Evolutionary conservation across 2,113 vertebrate genomes (phyloP), one percentile per base, ranked within the genome.

Genomic region (Leucoraja erinaceus): DNA sequence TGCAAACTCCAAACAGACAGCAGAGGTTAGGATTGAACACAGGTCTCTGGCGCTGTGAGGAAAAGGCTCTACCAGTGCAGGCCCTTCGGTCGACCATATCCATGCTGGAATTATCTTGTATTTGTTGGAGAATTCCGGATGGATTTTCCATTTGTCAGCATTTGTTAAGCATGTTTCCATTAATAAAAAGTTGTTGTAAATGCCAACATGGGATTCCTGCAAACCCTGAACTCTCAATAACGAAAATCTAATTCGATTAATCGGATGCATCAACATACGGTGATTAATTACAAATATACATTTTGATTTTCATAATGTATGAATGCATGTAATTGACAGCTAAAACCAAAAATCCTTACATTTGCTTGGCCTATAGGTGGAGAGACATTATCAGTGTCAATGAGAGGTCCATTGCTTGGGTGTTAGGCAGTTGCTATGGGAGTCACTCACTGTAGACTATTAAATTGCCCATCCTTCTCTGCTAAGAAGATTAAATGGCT

Each of bases 221-320:
- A 47, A 31, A 91, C 66, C 31, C 90, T 54, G 66, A 72, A 91
- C 90, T 72, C 68, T 91, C 33, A 70, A 33, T 59, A 61, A 88
- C 47, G 63, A 70, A 91, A 72, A 72, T 91, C 66, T 91, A 91
- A 91, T 90, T 90, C 20, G 25, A 90, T 90, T 90, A 90, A 47
- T 91, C 54, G 90, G 83, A 54, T 91, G 90, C 22, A 72, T 28
- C 38, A 72, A 47, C 90, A 28, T 33, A 47, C 4, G 28, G 90
- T 91, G 33, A 91, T 91, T 72, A 91, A 72, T 72, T 47, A 47
- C 18, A 18, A 91, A 68, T 22, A 10, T 31, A 47, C 14, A 14
- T 70, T 38, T 90, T 91, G 90, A 72, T 72, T 72, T 91, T 47
- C 66, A 28, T 54, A 47, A 10, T 47, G 28, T 38, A 72, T 72